Base-by-base conservation (phyloP, 1,140 invertebrate genomes). In the Papilio glaucus region DNA sequence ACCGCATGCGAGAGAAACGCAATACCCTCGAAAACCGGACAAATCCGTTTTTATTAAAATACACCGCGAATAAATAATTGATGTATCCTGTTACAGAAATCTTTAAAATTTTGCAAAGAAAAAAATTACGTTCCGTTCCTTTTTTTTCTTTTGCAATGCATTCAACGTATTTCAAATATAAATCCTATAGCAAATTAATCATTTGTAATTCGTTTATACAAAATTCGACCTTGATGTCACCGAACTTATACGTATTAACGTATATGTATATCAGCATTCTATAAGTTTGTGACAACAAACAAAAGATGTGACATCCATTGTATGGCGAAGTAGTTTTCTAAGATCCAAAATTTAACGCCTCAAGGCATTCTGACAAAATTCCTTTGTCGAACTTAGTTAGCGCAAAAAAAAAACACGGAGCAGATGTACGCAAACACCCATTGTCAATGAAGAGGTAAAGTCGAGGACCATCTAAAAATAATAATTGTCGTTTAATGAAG, bases 401-500 rank as follows among this genome's bases (percentile, higher is more conserved):
- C 72, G 37, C 57, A 68, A 71, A 68, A 72, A n/a, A 73, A 75
- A 78, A 83, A 80, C 80, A 77, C 78, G 71, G 70, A 69, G 79
- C 84, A 86, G 84, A 86, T 86, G 84, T 79, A 77, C 77, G 69
- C 68, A 80, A 81, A 81, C 72, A 79, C 63, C 62, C 68, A 84
- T 84, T 85, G 82, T 80, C 53, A 41, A 53, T 71, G 49, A 71
- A 80, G 73, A 77, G 77, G 76, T 74, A 65, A 77, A 81, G 81
- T 83, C 77, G 77, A 80, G 79, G 76, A 72, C 74, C 63, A 73
- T 77, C 74, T 69, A 76, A 74, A 70, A 73, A 74, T 77, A 81
- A 83, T 86, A 84, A 86, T 86, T 86, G 84, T 79, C 75, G 79
- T 85, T 82, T 77, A 86, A 86, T 86, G 81, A 83, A 86, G 84